Base-by-base conservation (phyloP, 2,113 vertebrate species). In the Haemorhous mexicanus region DNA sequence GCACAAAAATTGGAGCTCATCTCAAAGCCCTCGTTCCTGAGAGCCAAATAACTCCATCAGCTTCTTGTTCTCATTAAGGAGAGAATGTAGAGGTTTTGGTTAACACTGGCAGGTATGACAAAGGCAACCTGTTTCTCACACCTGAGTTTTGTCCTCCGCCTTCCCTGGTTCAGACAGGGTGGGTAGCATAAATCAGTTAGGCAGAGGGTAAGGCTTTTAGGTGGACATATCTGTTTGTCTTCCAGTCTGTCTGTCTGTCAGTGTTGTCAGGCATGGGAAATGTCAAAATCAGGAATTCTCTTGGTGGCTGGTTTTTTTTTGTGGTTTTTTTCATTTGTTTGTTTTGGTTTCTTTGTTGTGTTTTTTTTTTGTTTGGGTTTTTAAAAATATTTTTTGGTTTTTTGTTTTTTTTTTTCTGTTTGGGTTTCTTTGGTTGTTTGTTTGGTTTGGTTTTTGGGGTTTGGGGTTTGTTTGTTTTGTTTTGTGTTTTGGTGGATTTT, bases 301-400 rank as follows among this genome's bases (percentile, higher is more conserved):
- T 35, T 4, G 0, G 1, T 18, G 10, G 8, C 14, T 22, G 21
- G 13, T 7, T 2, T 44, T 35, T 35, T n/a, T 33, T 3, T 0
- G 0, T 13, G 32, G 4, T 9, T 55, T 56, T 32, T 12, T 53
- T 53, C 12, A 4, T 16, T 24, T 27, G 15, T 4, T 52, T 52
- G 9, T 6, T 16, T 14, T 20, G 7, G 6, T 12, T 23, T 47
- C 12, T 47, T 13, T 47, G 47, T 47, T 47, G 13, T 12, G 21
- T 11, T 23, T 47, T 47, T 47, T 47, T 47, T 12, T 39, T 39
- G 41, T 41, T 41, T 41, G 41, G 14, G 41, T 41, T 41, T 15
- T 41, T 41, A 11, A 39, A 39, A 39, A 43, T 19, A 17, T 27
- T 30, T 10, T 14, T 17, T 18, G 11, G 10, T 15, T 41, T 41